A percentile compares a stretch with the other conserved stretches of the same genome.
phyloP scores from a whole-genome alignment of 2,113 vertebrate genomes.

The Oostethus manadensis region DNA sequence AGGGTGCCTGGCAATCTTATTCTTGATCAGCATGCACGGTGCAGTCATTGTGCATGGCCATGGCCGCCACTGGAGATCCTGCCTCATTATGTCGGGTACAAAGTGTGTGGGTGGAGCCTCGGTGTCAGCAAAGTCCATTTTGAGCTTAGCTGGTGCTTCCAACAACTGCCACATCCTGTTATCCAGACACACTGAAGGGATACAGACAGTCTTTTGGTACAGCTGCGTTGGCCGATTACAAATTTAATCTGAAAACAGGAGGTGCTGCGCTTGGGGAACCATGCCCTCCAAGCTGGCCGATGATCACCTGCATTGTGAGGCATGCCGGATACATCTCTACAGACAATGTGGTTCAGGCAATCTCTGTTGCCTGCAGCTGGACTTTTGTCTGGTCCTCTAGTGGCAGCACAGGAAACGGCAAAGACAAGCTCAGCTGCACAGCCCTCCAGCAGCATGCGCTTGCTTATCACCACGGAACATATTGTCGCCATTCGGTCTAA shows the following conservation, averaged over 20 bases:
- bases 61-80: conserved; percentile 43
- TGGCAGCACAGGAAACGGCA: conserved; percentile 33
- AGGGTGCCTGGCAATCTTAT: conserved; percentile 34
- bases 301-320: conserved; percentile 56
- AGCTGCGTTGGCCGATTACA: conserved; percentile 43
- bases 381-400: conserved; percentile 58
- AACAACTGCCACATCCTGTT: conserved; percentile 23
- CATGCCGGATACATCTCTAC: conserved; percentile 31
- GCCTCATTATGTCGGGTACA: conserved; percentile 55
- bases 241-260: conserved; percentile 27
- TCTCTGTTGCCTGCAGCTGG: conserved; percentile 52
- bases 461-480: conserved; percentile 69
- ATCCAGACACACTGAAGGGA: conserved; percentile 22
- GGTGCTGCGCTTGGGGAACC: conserved; percentile 20
- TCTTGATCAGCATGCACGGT: conserved; percentile 54
- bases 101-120: conserved; percentile 41
- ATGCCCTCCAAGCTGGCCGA: conserved; percentile 33
- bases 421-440: conserved; percentile 49
- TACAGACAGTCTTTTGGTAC: conserved; percentile 18
- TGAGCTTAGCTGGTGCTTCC: conserved; percentile 7
- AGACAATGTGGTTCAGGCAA: conserved; percentile 41
- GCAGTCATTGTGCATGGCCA: conserved; percentile 38
- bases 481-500: conserved; percentile 54
- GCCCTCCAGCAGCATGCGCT: conserved; percentile 39
- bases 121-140: conserved; percentile 47